Conservation (phyloP, 2,888 invertebrate genomes). For the Neuroscelio doddi region DNA sequence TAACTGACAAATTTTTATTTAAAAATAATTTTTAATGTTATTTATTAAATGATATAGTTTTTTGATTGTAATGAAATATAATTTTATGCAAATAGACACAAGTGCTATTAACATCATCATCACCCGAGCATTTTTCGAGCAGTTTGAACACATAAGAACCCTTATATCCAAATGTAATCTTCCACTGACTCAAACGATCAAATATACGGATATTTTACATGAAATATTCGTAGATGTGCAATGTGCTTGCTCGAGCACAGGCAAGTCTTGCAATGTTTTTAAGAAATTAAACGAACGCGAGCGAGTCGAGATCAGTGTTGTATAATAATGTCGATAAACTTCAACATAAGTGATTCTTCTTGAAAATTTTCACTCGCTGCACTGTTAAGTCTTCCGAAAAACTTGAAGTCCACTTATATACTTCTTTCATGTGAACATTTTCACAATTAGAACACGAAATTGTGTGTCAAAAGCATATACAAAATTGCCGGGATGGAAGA, state of each 20-base stretch:
- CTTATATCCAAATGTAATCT: constrained; percentile 45
- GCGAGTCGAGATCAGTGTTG: constrained; percentile 9
- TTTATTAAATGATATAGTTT: too few species aligned
- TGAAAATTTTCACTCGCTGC: background rate
- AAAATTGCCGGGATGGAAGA: too few species aligned
- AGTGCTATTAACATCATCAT: constrained; percentile 41
- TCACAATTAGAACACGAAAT: too few species aligned
- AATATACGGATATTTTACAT: constrained; percentile 59
- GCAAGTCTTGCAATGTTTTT: constrained; percentile 31
- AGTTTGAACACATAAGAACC: constrained; percentile 45
- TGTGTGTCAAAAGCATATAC: too few species aligned
- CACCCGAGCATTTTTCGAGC: constrained; percentile 43
- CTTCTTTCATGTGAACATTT: background rate
- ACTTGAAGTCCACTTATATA: constrained; percentile 3
- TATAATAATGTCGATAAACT: constrained; percentile 8
- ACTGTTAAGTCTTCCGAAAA: constrained; percentile 4
- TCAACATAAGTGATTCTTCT: background rate
- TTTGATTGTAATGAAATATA: constrained; percentile 9
- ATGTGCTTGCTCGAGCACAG: constrained; percentile 26
- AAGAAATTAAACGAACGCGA: constrained; percentile 38
- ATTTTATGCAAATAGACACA: constrained; percentile 15
- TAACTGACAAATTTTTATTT: too few species aligned
- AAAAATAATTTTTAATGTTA: too few species aligned
- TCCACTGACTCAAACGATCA: constrained; percentile 56
- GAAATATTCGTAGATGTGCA: constrained; percentile 48